Evolutionary conservation across 2,797 vertebrate species (phyloP).

Genomic region (Octomys mimax): DNA sequence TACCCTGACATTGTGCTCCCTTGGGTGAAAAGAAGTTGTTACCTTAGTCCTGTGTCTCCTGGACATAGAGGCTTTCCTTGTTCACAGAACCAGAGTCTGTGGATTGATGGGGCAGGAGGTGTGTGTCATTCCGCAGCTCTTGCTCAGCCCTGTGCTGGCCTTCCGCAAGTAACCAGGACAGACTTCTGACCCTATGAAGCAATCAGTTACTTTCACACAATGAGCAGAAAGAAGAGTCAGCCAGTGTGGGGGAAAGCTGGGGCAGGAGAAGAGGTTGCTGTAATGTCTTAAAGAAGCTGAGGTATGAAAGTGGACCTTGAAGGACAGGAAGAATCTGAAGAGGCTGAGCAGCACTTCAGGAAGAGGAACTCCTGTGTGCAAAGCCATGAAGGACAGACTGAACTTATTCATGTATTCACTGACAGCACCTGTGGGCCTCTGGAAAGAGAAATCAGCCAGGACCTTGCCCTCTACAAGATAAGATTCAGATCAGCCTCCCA

Average conservation of each 20-base stretch:
- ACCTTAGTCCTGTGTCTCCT: conserved; percentile 53
- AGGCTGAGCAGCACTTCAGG: not conserved
- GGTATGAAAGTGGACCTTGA: conserved; percentile 12
- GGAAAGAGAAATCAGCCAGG: conserved; percentile 53
- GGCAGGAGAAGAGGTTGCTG: not conserved
- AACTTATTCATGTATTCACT: conserved; percentile 26
- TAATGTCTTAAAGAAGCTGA: conserved; percentile 17
- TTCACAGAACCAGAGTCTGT: conserved; percentile 13
- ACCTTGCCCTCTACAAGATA: conserved; percentile 72
- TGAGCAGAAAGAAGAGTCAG: not conserved
- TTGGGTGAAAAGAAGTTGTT: conserved; percentile 39
- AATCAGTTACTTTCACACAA: not conserved
- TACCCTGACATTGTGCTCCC: conserved; percentile 45
- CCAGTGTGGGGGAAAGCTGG: not conserved
- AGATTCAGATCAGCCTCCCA: conserved; percentile 56
- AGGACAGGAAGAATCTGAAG: not conserved
- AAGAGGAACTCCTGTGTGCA: conserved; percentile 47
- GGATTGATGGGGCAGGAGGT: conserved; percentile 39
- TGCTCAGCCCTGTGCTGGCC: conserved; percentile 22
- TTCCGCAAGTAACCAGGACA: conserved; percentile 60
- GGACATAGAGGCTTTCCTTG: conserved; percentile 44
- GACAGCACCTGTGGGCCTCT: not conserved
- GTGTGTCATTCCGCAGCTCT: conserved; percentile 48
- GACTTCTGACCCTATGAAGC: not conserved
- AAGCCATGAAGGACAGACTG: conserved; percentile 28